Base-by-base conservation (phyloP, 2,888 invertebrate genomes). In the Lithophane leautieri region DNA sequence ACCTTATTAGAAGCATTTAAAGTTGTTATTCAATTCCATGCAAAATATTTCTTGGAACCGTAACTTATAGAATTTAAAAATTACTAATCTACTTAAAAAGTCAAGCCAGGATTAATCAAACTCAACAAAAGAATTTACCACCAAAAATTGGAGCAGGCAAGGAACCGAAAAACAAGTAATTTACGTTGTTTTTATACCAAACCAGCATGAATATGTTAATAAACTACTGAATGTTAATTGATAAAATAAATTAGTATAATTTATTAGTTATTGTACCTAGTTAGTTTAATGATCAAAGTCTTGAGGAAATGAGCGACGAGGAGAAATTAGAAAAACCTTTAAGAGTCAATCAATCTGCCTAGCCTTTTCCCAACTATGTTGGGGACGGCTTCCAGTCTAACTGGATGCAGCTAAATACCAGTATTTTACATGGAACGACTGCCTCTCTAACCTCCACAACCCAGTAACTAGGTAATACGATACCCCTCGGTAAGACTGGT, bases 131-230 rank as follows among this genome's bases (percentile, higher is more conserved):
- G 52, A 72, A 80, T n/a, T 73, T 62, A 47, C 44, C 25, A 42
- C 25, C 47, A 44, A 83, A 84, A 81, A 52, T 19, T 75, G 25
- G 47, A 56, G 12, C 22, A 69, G 25, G 67, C 74, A 62, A 78
- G 25, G 25, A 56, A 12, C 22, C 47, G 40, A 74, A 82, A 56
- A 83, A 85, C 73, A 85, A 82, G 44, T 22, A 4, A 60, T 69
- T 77, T 70, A 25, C 47, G 16, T 56, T 54, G 60, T 82, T 84
- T 73, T 84, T 71, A 34, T 62, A 22, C 14, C 12, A 63, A 73
- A 63, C 52, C 47, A 62, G 34, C 68, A 74, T 62, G 67, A 82
- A 82, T 82, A 82, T 82, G 85, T 8, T 85, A 85, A 85, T 75
- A 60, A 65, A 47, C 58, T 62, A 16, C 68, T 77, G 76, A 86